Evolutionary conservation across 2,888 invertebrate genomes (phyloP), one percentile per base, ranked within the genome.

Genomic region (Diplazon laetatorius): DNA sequence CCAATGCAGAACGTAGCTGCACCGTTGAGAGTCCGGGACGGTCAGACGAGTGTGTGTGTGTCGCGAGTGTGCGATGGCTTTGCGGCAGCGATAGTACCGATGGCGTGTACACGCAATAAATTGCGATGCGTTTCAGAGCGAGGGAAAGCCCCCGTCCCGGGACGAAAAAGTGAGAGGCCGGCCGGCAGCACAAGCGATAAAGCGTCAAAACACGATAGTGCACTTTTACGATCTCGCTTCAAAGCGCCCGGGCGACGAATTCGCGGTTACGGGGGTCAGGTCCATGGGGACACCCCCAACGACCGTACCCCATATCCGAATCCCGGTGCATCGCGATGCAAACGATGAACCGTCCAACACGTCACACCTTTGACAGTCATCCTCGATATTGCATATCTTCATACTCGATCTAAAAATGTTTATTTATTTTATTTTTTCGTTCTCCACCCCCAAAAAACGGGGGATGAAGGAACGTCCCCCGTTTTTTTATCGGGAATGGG

Each of bases 71-170:
- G 62, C 62, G 50, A 75, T 60, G 50, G 60, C 48, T 44, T 62
- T 52, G 59, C 18, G 30, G 48, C 25, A 25, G 16, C 25, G 35
- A 39, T 60, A 37, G 59, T 59, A 89, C 87, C 81, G 48, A 59
- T 59, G 68, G 50, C 62, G 42, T 69, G 68, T 74, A 60, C 77
- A 68, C 22, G 72, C 77, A 57, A 80, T 80, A 78, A 80, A 80
- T 80, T 80, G 16, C 60, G 60, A 60, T 20, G 74, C 18, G 55
- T 73, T 78, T 73, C 37, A 42, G 55, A 59, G 25, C 50, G 42
- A 50, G 25, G 48, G 42, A 50, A 48, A 44, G 18, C 25, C 10
- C 59, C 9, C 37, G 48, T n/a, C n/a, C n/a, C n/a, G n/a, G n/a
- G n/a, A n/a, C n/a, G n/a, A n/a, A n/a, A n/a, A n/a, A n/a, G n/a